Conservation (phyloP, 2,797 vertebrate species). For the Borostomias antarcticus region DNA sequence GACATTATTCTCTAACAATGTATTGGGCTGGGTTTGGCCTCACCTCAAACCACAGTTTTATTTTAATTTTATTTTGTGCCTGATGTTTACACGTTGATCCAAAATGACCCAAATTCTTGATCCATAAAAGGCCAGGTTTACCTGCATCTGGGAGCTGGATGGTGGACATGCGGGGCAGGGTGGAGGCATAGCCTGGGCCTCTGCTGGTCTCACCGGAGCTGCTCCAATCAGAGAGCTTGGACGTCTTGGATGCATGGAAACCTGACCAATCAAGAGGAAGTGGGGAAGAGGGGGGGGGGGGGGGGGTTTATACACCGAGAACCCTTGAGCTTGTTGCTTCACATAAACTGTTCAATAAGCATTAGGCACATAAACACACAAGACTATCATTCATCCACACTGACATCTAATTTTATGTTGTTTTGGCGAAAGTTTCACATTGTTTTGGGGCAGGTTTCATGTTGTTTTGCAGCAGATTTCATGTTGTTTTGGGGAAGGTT, state of each 20-base stretch:
- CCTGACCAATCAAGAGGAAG: conserved; percentile 37
- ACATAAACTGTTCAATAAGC: not conserved
- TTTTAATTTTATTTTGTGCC: no score
- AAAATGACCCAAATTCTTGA: not conserved
- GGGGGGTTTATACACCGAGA: not conserved
- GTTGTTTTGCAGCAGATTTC: no score
- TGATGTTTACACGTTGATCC: no score
- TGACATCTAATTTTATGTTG: no score
- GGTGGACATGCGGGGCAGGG: conserved; percentile 69
- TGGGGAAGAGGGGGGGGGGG: not conserved
- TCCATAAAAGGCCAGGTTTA: conserved; percentile 28
- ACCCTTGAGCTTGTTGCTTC: no score
- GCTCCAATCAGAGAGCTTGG: conserved; percentile 61
- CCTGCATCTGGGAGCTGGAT: conserved; percentile 55
- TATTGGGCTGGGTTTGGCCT: no score
- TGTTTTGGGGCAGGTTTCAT: no score
- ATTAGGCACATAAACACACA: not conserved
- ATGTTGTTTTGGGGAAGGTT: no score
- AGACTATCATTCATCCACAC: not conserved
- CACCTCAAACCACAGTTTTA: no score
- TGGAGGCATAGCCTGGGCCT: conserved; percentile 61
- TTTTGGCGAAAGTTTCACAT: no score
- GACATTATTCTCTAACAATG: no score
- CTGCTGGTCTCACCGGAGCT: conserved; percentile 43
- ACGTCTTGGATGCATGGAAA: conserved; percentile 46